These are phyloP conservation scores for Sebastiscus albofasciatus DNA, from an alignment of 2,797 vertebrate genomes.

Conservation along the genomic window DNA sequence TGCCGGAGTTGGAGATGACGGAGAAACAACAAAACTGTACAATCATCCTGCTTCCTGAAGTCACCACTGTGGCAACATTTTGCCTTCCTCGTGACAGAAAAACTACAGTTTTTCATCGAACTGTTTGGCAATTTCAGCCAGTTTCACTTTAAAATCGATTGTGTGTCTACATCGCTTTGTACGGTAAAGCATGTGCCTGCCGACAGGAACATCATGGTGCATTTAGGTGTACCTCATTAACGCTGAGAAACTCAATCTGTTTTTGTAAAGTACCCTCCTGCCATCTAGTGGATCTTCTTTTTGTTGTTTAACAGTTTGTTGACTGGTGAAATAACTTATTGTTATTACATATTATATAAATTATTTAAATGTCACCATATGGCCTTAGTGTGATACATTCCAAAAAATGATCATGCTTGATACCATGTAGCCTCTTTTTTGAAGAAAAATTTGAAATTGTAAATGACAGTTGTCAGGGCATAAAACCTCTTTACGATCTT, in stretches of 20 bases:
- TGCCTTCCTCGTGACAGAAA: background rate
- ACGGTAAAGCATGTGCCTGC: background rate
- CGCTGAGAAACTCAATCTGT: background rate
- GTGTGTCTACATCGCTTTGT: background rate
- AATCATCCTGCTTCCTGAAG: background rate
- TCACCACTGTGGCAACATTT: background rate
- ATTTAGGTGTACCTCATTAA: background rate
- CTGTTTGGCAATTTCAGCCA: background rate
- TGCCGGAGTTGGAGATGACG: background rate
- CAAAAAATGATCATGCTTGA: no score
- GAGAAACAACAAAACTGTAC: no score
- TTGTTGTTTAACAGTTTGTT: no score
- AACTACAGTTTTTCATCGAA: no score
- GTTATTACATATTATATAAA: no score
- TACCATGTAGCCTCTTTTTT: no score
- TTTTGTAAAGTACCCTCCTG: background rate
- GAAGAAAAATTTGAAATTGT: background rate
- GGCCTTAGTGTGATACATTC: no score
- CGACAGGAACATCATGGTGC: background rate
- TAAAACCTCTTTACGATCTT: background rate
- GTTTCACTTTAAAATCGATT: background rate
- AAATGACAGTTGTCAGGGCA: background rate
- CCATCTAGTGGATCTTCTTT: no score
- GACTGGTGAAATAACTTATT: no score
- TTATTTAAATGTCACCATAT: no score